Base-by-base conservation (phyloP, 2,113 vertebrate genomes). In the Heptranchias perlo region DNA sequence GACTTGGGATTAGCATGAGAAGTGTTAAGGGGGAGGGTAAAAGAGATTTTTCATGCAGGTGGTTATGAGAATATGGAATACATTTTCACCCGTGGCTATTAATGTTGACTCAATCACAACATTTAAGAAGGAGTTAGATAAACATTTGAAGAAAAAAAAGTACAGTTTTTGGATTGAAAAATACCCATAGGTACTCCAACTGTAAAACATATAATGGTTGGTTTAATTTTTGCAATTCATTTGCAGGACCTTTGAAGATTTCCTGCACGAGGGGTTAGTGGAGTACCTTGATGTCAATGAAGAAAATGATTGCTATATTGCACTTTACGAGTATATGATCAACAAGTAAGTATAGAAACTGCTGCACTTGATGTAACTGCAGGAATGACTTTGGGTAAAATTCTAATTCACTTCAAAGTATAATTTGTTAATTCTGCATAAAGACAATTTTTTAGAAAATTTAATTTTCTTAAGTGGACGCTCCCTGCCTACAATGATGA, bases 211-310 rank as follows among this genome's bases (percentile, higher is more conserved):
- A 47, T 49, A 49, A 67, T 49, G 11, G 35, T 25, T 94, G 44
- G n/a, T 67, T 65, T 25, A 67, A n/a, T 94, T 69, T 44, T 67
- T 47, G 35, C 21, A 39, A 31, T 87, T 96, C 95, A 0, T 58
- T 47, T 96, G 62, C 96, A 99, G 99, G 97, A 98, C 98, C 96
- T 99, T 99, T 98, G 99, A 99, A 97, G 99, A 99, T 97, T 99
- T 99, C 96, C 98, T 99, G 62, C 99, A 99, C 0, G 99, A 99
- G 96, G 98, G 99, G 96, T 97, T 99, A 0, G 99, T 99, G 13
- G 99, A 99, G 96, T 99, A 99, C 97, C 98, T 99, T 96, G 99
- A 99, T 96, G 99, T 99, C 64, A 99, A 99, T 89, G 99, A 99
- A 97, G 99, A 99, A 98, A 99, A 99, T 95, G 99, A 99, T 95